A percentile compares a stretch with the other conserved stretches of the same genome.
phyloP scores from a whole-genome alignment of 2,113 vertebrate genomes.

The Anguilla japonica region DNA sequence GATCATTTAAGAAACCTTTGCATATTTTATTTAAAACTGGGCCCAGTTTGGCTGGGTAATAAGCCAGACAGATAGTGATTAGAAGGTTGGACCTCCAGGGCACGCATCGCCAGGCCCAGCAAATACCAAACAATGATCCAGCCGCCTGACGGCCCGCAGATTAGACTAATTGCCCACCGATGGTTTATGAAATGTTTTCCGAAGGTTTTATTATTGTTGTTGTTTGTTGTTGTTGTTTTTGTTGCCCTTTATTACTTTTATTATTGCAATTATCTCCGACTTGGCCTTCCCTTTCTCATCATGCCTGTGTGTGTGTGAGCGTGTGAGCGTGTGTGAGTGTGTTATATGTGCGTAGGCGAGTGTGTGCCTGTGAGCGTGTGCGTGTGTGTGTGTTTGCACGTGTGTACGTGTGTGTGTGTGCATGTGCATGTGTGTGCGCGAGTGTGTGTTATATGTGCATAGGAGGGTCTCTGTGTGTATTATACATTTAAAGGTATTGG shows the following conservation, averaged over 20 bases:
- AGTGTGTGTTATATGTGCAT: no score
- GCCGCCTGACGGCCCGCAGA: slow-evolving; percentile 88
- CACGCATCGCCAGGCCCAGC: slow-evolving; percentile 96
- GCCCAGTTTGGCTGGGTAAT: slow-evolving; percentile 99
- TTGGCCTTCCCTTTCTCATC: slow-evolving; percentile 20
- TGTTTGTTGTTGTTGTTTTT: slow-evolving; percentile 51
- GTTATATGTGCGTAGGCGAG: no score
- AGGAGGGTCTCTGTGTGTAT: no score
- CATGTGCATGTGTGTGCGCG: no score
- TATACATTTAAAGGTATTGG: no score
- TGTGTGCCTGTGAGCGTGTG: not conserved
- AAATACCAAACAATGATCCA: slow-evolving; percentile 96
- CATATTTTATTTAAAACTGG: slow-evolving; percentile 99
- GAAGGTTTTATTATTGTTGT: slow-evolving; percentile 77
- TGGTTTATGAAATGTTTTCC: slow-evolving; percentile 92
- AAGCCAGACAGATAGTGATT: slow-evolving; percentile 99
- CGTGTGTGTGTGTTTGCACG: not conserved
- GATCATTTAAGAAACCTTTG: slow-evolving; percentile 99
- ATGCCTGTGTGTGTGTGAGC: not conserved
- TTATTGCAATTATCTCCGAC: slow-evolving; percentile 66
- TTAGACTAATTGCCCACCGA: slow-evolving; percentile 99
- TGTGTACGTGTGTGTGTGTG: no score
- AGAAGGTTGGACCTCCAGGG: slow-evolving; percentile 99
- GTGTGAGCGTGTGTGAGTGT: not conserved
- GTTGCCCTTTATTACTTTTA: slow-evolving; percentile 77